Conservation (phyloP, 2,797 vertebrate species). For the Myripristis jacobus region DNA sequence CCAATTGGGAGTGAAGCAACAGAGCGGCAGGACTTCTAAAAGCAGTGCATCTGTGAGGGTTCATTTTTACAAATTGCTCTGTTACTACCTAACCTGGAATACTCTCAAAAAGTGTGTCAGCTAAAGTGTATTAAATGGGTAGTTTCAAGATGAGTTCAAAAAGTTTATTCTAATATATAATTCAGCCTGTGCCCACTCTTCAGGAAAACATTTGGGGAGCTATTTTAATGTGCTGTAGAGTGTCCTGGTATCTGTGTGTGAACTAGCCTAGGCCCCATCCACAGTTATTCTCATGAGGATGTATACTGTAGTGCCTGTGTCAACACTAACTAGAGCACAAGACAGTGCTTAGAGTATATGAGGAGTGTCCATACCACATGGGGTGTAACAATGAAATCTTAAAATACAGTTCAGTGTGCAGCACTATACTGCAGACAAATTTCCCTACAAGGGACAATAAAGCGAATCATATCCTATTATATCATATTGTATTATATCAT, state of each 20-base stretch:
- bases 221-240: constrained; percentile 10
- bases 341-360: background rate
- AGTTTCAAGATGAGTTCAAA: constrained; percentile 20
- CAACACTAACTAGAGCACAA: constrained; percentile 26
- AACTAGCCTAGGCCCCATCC: background rate
- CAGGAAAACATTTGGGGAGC: constrained; percentile 15
- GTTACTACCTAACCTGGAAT: constrained; percentile 44
- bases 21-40: constrained; percentile 9
- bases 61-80: constrained; percentile 38
- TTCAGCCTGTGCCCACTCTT: constrained; percentile 20
- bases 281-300: constrained; percentile 18
- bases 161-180: constrained; percentile 17
- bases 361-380: background rate
- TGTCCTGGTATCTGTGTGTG: constrained; percentile 27
- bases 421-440: background rate
- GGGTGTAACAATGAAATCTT: background rate
- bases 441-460: no score
- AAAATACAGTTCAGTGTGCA: background rate
- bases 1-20: constrained; percentile 9
- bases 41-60: constrained; percentile 34
- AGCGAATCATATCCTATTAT: no score
- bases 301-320: constrained; percentile 13
- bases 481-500: no score
- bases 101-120: constrained; percentile 34
- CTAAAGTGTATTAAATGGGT: constrained; percentile 33